Evolutionary conservation across 2,888 invertebrate genomes (phyloP).

Genomic region (Cancer borealis): DNA sequence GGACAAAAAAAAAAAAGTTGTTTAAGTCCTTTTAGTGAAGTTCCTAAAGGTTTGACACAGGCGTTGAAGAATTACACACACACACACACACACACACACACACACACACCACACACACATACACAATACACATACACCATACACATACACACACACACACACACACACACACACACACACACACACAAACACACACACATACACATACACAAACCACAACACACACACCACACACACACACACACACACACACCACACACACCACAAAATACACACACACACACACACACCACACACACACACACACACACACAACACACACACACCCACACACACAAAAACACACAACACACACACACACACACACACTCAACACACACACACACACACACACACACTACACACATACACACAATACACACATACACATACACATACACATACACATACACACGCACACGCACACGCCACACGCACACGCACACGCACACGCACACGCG

Average conservation of each 20-base stretch:
- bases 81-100: slow-evolving; percentile 44
- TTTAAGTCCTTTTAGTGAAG: neutral
- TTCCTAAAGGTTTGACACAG: neutral
- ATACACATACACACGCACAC: slow-evolving; percentile 42
- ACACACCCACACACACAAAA: slow-evolving; percentile 39
- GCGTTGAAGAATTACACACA: neutral
- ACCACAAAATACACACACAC: no score
- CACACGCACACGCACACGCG: no score
- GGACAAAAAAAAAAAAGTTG: neutral
- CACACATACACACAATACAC: slow-evolving; percentile 44
- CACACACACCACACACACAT: slow-evolving; percentile 48
- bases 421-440: slow-evolving; percentile 36
- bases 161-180: slow-evolving; percentile 44
- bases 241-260: slow-evolving; percentile 47
- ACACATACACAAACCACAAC: no score
- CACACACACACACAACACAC: slow-evolving; percentile 33
- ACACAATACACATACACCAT: slow-evolving; percentile 39
- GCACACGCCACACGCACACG: slow-evolving; percentile 28
- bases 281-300: slow-evolving; percentile 50
- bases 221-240: slow-evolving; percentile 50
- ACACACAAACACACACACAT: slow-evolving; percentile 42
- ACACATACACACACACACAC: slow-evolving; percentile 4
- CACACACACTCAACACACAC: no score
- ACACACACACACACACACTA: slow-evolving; percentile 46
- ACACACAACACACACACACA: slow-evolving; percentile 41